A percentile compares a stretch with the other conserved stretches of the same genome.
Conservation (phyloP, 2,888 invertebrate species). For the Dicyrtoma fusca region DNA sequence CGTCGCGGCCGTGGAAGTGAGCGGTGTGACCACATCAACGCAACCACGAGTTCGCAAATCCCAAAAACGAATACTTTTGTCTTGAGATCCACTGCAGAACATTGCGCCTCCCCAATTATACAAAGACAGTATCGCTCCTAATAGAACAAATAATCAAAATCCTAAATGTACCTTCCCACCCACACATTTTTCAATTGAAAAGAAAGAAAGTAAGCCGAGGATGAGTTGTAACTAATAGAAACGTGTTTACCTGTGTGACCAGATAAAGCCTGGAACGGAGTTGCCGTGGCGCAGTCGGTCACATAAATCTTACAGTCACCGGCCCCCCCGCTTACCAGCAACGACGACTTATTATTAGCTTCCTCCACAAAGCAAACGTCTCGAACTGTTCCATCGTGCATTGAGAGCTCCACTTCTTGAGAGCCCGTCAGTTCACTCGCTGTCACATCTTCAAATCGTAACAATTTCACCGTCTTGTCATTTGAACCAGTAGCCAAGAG, state of each 20-base stretch:
- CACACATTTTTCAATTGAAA: neutral
- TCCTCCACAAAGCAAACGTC: conserved; percentile 97
- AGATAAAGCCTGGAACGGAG: conserved; percentile 84
- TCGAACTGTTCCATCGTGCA: conserved; percentile 98
- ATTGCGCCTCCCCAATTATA: conserved; percentile 97
- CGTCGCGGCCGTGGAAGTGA: conserved; percentile 61
- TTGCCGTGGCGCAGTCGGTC: conserved; percentile 94
- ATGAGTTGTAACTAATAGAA: neutral
- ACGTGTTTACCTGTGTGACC: conserved; percentile 84
- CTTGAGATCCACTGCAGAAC: conserved; percentile 97
- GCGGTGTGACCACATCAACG: conserved; percentile 84
- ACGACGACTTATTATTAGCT: conserved; percentile 82
- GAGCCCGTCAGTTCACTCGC: conserved; percentile 68
- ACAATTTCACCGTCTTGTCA: conserved; percentile 95
- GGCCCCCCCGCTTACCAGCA: conserved; percentile 95
- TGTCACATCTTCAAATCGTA: conserved; percentile 88
- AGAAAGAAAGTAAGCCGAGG: neutral
- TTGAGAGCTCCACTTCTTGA: conserved; percentile 83
- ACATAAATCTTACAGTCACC: conserved; percentile 98
- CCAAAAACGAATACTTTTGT: conserved; percentile 97
- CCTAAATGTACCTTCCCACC: no score
- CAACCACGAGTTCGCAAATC: conserved; percentile 92
- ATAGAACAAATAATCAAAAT: neutral
- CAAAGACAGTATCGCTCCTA: conserved; percentile 83
- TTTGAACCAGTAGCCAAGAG: conserved; percentile 97